Evolutionary conservation across 2,888 invertebrate species (phyloP).

Genomic region (Clistopyga incitator): DNA sequence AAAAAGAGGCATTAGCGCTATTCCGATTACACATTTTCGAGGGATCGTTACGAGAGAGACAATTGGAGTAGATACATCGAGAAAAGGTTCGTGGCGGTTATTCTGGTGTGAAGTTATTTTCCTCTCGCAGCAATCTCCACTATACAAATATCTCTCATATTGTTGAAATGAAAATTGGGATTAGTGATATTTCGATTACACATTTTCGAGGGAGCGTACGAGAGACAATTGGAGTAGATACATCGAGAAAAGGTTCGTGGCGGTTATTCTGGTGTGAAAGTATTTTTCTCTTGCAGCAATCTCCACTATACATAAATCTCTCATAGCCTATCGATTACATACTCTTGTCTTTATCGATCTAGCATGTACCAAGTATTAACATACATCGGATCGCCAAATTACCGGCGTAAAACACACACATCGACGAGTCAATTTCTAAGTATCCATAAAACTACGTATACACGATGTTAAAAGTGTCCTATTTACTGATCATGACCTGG

Average conservation of each 20-base stretch:
- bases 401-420: slow-evolving; percentile 46
- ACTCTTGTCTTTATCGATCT: not conserved
- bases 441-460: not conserved
- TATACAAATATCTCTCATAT: too few species aligned
- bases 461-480: not conserved
- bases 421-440: slow-evolving; percentile 35
- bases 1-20: slow-evolving; percentile 31
- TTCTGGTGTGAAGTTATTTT: too few species aligned
- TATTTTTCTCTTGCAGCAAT: not conserved
- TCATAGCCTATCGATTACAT: not conserved
- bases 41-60: slow-evolving; percentile 31
- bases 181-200: slow-evolving; percentile 23
- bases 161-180: slow-evolving; percentile 30
- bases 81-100: too few species aligned
- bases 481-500: not conserved
- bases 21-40: slow-evolving; percentile 31
- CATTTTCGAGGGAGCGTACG: slow-evolving; percentile 37
- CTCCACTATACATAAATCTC: not conserved
- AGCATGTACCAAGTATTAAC: slow-evolving; percentile 22
- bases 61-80: too few species aligned
- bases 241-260: slow-evolving; percentile 6
- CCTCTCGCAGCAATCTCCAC: too few species aligned
- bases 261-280: slow-evolving; percentile 17
- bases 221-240: slow-evolving; percentile 11
- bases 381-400: slow-evolving; percentile 24